phyloP scores from a whole-genome alignment of 2,888 invertebrate genomes.

The Eristalis tenax region DNA sequence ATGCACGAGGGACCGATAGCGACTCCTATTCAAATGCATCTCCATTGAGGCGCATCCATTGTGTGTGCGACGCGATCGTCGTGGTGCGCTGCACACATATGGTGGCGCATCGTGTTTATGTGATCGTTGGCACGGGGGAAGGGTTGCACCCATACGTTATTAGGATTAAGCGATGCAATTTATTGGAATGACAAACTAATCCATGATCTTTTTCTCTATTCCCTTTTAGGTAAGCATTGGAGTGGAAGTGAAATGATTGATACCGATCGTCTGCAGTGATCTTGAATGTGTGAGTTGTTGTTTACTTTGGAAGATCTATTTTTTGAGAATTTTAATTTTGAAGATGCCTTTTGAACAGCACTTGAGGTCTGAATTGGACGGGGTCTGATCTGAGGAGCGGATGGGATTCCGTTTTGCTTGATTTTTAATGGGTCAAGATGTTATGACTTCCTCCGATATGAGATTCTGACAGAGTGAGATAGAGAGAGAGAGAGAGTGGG shows the following conservation, averaged over 20 bases:
- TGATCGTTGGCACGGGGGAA: neutral
- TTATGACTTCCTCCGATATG: neutral
- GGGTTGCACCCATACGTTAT: conserved; percentile 49
- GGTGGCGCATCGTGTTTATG: neutral
- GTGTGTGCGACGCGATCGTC: conserved; percentile 11
- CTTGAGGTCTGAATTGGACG: neutral
- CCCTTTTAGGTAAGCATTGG: conserved; percentile 55
- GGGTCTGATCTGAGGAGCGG: neutral
- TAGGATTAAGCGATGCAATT: conserved; percentile 67
- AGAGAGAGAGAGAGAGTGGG: neutral
- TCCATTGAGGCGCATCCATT: conserved; percentile 67
- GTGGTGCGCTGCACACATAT: neutral
- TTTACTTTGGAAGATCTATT: neutral
- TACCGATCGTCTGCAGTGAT: conserved; percentile 30
- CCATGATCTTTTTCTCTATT: conserved; percentile 12
- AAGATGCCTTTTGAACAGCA: neutral
- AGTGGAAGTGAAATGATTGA: conserved; percentile 12
- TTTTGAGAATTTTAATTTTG: neutral
- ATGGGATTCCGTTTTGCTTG: neutral
- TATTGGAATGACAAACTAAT: conserved; percentile 59
- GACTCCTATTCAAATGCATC: conserved; percentile 37
- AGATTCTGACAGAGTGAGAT: neutral
- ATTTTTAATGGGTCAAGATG: neutral
- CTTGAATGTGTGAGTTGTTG: conserved; percentile 31
- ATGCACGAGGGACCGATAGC: conserved; percentile 46